phyloP scores from a whole-genome alignment of 2,888 invertebrate species.

The Aphodius sticticus region DNA sequence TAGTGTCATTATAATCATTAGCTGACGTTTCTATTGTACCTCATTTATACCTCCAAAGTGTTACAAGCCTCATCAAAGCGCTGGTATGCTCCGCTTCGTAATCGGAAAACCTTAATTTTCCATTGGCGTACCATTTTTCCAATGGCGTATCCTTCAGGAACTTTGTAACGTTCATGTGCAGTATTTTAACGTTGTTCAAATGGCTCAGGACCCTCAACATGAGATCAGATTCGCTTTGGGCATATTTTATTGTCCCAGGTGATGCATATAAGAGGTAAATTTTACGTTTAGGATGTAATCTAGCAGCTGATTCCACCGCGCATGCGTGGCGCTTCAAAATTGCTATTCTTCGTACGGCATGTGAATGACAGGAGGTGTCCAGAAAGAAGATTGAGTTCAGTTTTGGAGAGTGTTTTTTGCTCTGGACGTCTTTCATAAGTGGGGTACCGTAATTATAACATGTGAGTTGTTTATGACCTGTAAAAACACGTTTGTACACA shows the following conservation, averaged over 20 bases:
- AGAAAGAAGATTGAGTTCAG: not conserved
- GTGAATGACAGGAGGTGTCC: not conserved
- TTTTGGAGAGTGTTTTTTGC: not conserved
- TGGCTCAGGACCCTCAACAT: not conserved
- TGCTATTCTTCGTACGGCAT: not conserved
- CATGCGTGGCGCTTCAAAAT: not conserved
- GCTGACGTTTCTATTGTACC: not conserved
- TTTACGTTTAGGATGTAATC: not conserved
- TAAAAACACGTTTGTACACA: too few species aligned
- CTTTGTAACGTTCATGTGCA: not conserved
- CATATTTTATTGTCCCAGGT: not conserved
- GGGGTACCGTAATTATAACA: not conserved
- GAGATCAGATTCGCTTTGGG: not conserved
- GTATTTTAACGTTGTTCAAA: not conserved
- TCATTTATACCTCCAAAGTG: not conserved
- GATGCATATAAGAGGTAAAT: not conserved
- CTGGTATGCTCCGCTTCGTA: not conserved
- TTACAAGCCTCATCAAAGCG: not conserved
- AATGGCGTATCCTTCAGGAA: not conserved
- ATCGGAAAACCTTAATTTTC: not conserved
- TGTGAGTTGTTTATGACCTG: not conserved
- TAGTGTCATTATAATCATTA: too few species aligned
- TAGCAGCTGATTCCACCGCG: not conserved
- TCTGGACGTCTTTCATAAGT: not conserved
- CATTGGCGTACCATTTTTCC: not conserved